Evolutionary conservation across 2,113 vertebrate species (phyloP).

Genomic region (Canis aureus): DNA sequence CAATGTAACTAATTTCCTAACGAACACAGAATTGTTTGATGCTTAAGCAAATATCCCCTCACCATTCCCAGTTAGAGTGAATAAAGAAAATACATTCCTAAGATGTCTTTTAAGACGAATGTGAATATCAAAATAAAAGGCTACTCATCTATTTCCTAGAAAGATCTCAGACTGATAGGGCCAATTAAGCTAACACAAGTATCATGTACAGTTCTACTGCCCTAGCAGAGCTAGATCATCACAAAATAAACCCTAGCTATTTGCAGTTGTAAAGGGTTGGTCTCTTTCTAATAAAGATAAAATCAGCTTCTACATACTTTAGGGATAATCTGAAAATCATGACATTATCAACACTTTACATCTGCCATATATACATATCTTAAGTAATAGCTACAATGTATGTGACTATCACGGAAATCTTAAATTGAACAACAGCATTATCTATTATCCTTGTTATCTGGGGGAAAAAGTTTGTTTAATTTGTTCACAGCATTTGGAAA

Average conservation of each 20-base stretch:
- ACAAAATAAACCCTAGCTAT: slow-evolving; percentile 46
- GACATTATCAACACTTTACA: not conserved
- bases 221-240: not conserved
- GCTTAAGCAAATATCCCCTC: slow-evolving; percentile 4
- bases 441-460: slow-evolving; percentile 54
- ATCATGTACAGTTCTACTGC: not conserved
- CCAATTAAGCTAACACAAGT: slow-evolving; percentile 51
- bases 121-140: slow-evolving; percentile 56
- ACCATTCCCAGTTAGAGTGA: not conserved
- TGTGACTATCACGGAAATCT: slow-evolving; percentile 58
- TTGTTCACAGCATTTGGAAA: not conserved
- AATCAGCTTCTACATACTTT: slow-evolving; percentile 29
- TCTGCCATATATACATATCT: not conserved
- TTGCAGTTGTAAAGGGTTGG: not conserved
- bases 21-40: not conserved
- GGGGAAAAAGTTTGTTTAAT: slow-evolving; percentile 60
- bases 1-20: slow-evolving; percentile 18
- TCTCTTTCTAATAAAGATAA: slow-evolving; percentile 62
- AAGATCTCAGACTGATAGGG: slow-evolving; percentile 64
- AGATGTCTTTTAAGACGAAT: slow-evolving; percentile 49
- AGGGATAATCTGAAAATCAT: not conserved
- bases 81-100: slow-evolving; percentile 35
- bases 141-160: slow-evolving; percentile 67
- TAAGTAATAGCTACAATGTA: slow-evolving; percentile 5
- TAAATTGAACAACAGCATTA: slow-evolving; percentile 67